A percentile compares a stretch with the other conserved stretches of the same genome.
These are phyloP conservation scores for Channa argus DNA, from an alignment of 2,113 vertebrate species.

Conservation along the genomic window DNA sequence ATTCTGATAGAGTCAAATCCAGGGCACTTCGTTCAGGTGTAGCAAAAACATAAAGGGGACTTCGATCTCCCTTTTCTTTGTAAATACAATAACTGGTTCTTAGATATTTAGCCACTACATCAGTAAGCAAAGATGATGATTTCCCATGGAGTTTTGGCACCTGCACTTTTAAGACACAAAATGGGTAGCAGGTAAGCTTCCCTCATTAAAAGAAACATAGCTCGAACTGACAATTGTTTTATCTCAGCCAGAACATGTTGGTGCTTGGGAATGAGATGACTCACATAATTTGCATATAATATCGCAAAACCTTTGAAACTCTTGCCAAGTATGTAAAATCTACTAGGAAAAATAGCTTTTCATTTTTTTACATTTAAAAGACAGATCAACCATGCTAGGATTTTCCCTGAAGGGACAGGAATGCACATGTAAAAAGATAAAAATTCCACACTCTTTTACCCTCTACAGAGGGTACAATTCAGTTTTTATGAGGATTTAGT, in stretches of 20 bases:
- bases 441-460: not conserved
- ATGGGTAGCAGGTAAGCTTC: not conserved
- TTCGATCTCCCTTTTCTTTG: not conserved
- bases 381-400: constrained; percentile 44
- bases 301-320: not conserved
- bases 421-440: constrained; percentile 5
- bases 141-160: not conserved
- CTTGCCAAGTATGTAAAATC: not conserved
- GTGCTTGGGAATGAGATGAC: not conserved
- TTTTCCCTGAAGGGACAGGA: constrained; percentile 1
- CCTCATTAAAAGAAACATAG: not conserved
- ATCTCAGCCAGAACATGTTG: constrained; percentile 3
- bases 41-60: not conserved
- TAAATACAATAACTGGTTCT: not conserved
- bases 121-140: not conserved
- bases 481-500: constrained; percentile 51
- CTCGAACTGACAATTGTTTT: not conserved
- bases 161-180: not conserved
- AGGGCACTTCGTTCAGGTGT: not conserved
- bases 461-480: not conserved
- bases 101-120: too few relatives aligned
- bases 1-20: not conserved
- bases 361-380: not conserved
- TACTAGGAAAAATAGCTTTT: not conserved
- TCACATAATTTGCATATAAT: not conserved